These are phyloP conservation scores for Eumeta japonica DNA, from an alignment of 1,140 invertebrate species.

Conservation along the genomic window DNA sequence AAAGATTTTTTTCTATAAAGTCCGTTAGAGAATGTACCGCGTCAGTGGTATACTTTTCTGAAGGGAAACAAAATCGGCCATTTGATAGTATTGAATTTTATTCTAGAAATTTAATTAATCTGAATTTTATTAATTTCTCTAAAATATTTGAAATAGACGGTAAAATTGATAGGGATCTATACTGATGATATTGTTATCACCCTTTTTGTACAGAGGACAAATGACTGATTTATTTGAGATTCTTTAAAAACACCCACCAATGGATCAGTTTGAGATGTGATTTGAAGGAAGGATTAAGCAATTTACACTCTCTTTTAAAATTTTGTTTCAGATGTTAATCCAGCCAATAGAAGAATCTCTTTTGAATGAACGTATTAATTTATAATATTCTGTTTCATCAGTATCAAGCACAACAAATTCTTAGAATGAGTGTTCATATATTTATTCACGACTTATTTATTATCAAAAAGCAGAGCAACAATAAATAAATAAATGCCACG, in stretches of 20 bases:
- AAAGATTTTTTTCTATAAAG: conserved; percentile 3
- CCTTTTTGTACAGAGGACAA: too few relatives aligned
- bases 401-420: too few relatives aligned
- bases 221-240: too few relatives aligned
- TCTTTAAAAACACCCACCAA: too few relatives aligned
- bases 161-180: conserved; percentile 5
- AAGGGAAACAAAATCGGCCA: conserved; percentile 6
- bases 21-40: conserved; percentile 2
- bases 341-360: conserved; percentile 4
- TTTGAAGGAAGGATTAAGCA: too few relatives aligned
- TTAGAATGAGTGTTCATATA: too few relatives aligned
- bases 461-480: too few relatives aligned
- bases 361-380: too few relatives aligned
- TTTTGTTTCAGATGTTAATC: conserved; percentile 2
- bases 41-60: conserved; percentile 4
- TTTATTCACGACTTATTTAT: too few relatives aligned
- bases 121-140: conserved; percentile 6
- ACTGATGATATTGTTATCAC: too few relatives aligned
- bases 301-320: conserved; percentile 1
- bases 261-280: too few relatives aligned
- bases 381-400: conserved; percentile 1
- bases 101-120: conserved; percentile 5
- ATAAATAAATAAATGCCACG: too few relatives aligned
- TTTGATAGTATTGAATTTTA: conserved; percentile 4
- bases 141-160: conserved; percentile 6